Evolutionary conservation across 2,113 vertebrate genomes (phyloP), one percentile per base, ranked within the genome.

Genomic region (Athene cunicularia): DNA sequence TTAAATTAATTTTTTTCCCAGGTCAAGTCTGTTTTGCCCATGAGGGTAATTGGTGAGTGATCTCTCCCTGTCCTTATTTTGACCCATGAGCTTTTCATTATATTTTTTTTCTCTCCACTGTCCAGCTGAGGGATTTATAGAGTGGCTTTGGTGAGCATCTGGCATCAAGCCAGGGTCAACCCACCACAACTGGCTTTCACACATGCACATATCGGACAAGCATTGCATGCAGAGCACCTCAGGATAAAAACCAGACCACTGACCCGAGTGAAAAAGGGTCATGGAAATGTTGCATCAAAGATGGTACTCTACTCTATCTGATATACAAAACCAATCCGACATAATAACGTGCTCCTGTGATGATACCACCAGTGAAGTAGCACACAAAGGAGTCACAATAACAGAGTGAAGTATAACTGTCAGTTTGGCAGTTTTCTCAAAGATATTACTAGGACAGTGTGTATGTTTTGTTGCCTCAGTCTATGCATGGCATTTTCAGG

Each of bases 171-270:
- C 80, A 58, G 49, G 39, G 35, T 15, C 50, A 72, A 33, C 18
- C 22, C 35, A 85, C 43, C 19, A 9, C 56, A 64, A 23, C 35
- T 74, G 74, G 24, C 49, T 91, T 71, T 90, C 81, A 72, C 18
- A 41, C 8, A 20, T 2, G 2, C 10, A 24, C 11, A 3, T 39
- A 62, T 13, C 0, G 4, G 52, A 81, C 19, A 14, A 74, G 16
- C 26, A 33, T 4, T 77, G 39, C 63, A 72, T 1, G 1, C 10
- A 11, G n/a, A 41, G 47, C 17, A 67, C 58, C 45, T 82, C 58
- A 33, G 5, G 1, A 41, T 1, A 37, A 58, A 56, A 96, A 91
- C 14, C 6, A 71, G 52, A 71, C 12, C n/a, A 24, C 62, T 24
- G n/a, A 58, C 16, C 16, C 1, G 2, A 50, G 41, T 27, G n/a